phyloP scores from a whole-genome alignment of 1,140 invertebrate genomes.

The Lasioglossum baleicum region DNA sequence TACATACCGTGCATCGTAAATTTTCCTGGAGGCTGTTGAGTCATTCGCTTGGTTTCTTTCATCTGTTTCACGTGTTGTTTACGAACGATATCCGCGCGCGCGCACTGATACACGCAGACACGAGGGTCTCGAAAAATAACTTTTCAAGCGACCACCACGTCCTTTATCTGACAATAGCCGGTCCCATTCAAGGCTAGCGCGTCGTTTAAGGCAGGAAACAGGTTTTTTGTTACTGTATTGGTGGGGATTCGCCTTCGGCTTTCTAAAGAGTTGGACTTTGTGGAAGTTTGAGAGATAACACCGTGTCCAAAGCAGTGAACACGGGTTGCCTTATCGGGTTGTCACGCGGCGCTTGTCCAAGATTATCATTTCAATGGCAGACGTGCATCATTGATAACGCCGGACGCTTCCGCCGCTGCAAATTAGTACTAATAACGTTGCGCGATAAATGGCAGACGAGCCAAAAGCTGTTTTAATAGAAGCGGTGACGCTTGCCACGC shows the following conservation, averaged over 20 bases:
- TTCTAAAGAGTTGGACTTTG: neutral
- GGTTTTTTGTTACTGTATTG: conserved; percentile 5
- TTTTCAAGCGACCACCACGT: neutral
- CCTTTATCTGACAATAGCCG: neutral
- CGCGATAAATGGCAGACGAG: neutral
- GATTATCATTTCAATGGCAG: neutral
- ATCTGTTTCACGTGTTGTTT: neutral
- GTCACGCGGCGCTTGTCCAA: too few species aligned
- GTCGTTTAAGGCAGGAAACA: neutral
- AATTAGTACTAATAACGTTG: neutral
- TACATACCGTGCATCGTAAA: neutral
- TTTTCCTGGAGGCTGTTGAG: neutral
- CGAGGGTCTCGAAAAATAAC: neutral
- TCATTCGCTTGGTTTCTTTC: neutral
- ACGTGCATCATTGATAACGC: neutral
- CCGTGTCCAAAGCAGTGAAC: too few species aligned
- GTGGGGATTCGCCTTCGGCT: neutral
- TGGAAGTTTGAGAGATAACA: neutral
- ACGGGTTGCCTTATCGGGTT: neutral
- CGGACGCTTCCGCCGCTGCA: too few species aligned
- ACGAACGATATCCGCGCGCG: too few species aligned
- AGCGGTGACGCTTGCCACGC: neutral
- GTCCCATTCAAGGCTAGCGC: neutral
- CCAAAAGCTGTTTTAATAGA: conserved; percentile 9
- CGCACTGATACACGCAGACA: too few species aligned